A percentile compares a stretch with the other conserved stretches of the same genome.
phyloP scores from a whole-genome alignment of 1,140 invertebrate genomes.

The Drosophila serrata region DNA sequence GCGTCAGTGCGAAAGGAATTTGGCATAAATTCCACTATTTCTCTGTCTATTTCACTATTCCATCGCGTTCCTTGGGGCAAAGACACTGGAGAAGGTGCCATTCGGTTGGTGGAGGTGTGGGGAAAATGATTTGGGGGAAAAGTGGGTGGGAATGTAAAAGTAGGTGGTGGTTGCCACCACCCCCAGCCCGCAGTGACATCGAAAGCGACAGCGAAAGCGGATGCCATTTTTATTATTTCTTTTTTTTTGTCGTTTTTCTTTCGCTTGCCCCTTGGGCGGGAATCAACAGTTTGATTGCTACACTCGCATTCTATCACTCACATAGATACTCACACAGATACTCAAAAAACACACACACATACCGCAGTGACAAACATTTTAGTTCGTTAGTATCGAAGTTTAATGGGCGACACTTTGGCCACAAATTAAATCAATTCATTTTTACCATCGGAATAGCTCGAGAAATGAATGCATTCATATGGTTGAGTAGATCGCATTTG shows the following conservation, averaged over 20 bases:
- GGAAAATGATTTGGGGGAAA: neutral
- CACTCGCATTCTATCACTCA: constrained; percentile 31
- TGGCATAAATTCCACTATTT: constrained; percentile 43
- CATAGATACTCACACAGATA: constrained; percentile 11
- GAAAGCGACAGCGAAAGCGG: constrained; percentile 37
- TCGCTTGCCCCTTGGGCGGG: constrained; percentile 42
- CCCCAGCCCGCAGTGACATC: neutral
- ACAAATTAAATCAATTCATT: constrained; percentile 52
- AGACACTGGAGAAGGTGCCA: constrained; percentile 23
- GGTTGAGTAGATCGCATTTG: constrained; percentile 26
- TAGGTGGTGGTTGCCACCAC: neutral
- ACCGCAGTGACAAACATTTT: constrained; percentile 23
- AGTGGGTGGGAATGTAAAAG: constrained; percentile 2
- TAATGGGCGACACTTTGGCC: constrained; percentile 50
- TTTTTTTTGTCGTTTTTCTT: neutral
- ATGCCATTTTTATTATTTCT: constrained; percentile 55
- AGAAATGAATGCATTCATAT: constrained; percentile 27
- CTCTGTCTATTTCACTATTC: constrained; percentile 22
- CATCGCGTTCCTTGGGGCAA: constrained; percentile 25
- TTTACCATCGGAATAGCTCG: constrained; percentile 25
- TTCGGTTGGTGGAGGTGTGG: neutral
- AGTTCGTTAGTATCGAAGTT: constrained; percentile 55
- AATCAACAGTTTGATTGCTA: constrained; percentile 72
- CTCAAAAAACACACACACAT: neutral
- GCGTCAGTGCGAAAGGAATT: constrained; percentile 38